Evolutionary conservation across 2,797 vertebrate species (phyloP).

Genomic region (Lagorchestes hirsutus): DNA sequence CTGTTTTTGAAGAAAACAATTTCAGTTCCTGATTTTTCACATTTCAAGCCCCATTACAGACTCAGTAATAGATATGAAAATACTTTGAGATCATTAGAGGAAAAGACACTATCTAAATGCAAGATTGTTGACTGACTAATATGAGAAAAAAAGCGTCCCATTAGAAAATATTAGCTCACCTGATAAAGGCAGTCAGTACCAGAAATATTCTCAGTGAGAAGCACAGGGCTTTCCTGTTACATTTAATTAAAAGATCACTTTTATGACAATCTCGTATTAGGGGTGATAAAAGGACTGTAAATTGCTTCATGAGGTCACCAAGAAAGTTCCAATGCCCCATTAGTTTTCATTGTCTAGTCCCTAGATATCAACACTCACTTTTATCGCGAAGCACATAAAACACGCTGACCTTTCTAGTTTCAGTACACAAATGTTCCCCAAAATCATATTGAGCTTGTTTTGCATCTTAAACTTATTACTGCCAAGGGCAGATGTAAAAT

Average conservation of each 20-base stretch:
- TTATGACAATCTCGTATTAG: slow-evolving; percentile 66
- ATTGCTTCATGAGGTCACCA: slow-evolving; percentile 71
- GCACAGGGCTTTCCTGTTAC: slow-evolving; percentile 51
- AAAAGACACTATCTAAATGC: slow-evolving; percentile 19
- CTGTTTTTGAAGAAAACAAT: neutral
- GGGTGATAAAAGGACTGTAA: slow-evolving; percentile 70
- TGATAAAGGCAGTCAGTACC: slow-evolving; percentile 8
- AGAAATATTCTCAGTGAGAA: slow-evolving; percentile 47
- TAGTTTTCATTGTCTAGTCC: slow-evolving; percentile 78
- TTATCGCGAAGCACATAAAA: slow-evolving; percentile 78
- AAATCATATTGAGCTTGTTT: slow-evolving; percentile 74
- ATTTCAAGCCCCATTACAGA: neutral
- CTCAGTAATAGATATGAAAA: neutral
- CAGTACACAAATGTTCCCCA: slow-evolving; percentile 55
- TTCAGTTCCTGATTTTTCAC: neutral
- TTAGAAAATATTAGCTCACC: slow-evolving; percentile 62
- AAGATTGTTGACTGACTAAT: neutral
- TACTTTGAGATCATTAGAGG: neutral
- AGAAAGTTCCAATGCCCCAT: slow-evolving; percentile 78
- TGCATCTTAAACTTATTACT: slow-evolving; percentile 71
- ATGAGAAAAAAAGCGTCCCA: neutral
- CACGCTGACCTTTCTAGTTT: slow-evolving; percentile 70
- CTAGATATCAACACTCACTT: slow-evolving; percentile 73
- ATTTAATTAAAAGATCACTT: slow-evolving; percentile 78
- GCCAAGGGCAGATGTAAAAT: slow-evolving; percentile 71